Conservation (phyloP, 1,140 invertebrate species). For the Dinoponera quadriceps region DNA sequence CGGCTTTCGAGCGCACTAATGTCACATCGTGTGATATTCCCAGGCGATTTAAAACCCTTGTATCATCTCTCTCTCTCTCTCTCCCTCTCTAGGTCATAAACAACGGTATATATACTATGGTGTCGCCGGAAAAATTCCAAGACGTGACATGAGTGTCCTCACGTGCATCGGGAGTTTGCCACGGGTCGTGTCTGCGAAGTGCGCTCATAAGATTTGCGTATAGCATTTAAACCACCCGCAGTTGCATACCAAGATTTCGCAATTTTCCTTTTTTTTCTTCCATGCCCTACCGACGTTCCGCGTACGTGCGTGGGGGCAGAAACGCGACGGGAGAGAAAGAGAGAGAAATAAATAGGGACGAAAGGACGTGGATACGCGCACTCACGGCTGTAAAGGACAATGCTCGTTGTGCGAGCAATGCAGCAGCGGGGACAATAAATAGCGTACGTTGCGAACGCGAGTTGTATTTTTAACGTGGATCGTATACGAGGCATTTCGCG, state of each 20-base stretch:
- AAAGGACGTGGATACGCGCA: background rate
- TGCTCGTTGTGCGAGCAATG: slow-evolving; percentile 43
- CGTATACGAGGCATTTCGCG: slow-evolving; percentile 12
- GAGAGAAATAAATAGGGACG: too few species aligned
- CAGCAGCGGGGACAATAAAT: slow-evolving; percentile 15
- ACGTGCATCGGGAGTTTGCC: background rate
- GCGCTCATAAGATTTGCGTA: slow-evolving; percentile 5
- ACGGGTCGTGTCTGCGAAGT: background rate
- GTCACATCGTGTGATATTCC: background rate
- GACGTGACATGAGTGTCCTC: slow-evolving; percentile 19
- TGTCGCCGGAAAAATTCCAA: background rate
- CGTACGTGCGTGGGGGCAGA: background rate
- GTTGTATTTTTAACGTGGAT: background rate
- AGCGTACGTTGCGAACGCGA: slow-evolving; percentile 21
- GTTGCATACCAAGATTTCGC: background rate
- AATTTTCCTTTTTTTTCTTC: background rate
- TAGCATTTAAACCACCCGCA: background rate
- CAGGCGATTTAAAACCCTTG: slow-evolving; percentile 7
- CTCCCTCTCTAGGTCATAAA: too few species aligned
- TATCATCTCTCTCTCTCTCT: background rate
- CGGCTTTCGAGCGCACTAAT: background rate
- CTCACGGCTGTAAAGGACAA: slow-evolving; percentile 35
- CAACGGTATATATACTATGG: background rate
- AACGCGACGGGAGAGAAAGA: background rate
- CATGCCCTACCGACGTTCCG: slow-evolving; percentile 2